Evolutionary conservation across 1,140 invertebrate species (phyloP).

Genomic region (Stegodyphus dumicola): DNA sequence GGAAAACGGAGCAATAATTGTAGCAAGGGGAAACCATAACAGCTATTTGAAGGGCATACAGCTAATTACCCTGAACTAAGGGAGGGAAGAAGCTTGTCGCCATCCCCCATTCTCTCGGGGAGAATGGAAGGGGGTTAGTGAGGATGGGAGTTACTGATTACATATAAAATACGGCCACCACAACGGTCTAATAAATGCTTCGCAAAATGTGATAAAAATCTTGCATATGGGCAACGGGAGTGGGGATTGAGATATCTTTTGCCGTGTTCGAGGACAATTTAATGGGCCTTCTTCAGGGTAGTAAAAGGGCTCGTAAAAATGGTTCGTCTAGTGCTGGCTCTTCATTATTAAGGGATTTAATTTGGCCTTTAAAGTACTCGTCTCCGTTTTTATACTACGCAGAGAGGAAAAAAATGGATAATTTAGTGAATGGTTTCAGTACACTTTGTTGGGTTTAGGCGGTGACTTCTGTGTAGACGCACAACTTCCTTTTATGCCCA

Average conservation of each 20-base stretch:
- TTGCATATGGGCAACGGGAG: not conserved
- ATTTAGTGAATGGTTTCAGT: too few relatives aligned
- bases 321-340: not conserved
- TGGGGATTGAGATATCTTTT: slow-evolving; percentile 27
- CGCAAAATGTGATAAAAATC: slow-evolving; percentile 34
- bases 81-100: not conserved
- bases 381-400: not conserved
- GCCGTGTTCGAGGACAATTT: not conserved
- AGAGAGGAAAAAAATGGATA: too few relatives aligned
- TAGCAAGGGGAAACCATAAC: not conserved
- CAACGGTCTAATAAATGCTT: slow-evolving; percentile 36
- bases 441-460: too few relatives aligned
- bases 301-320: slow-evolving; percentile 18
- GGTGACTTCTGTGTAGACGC: too few relatives aligned
- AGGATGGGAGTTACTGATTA: slow-evolving; percentile 18
- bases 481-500: too few relatives aligned
- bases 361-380: not conserved
- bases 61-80: slow-evolving; percentile 9
- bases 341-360: slow-evolving; percentile 7
- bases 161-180: slow-evolving; percentile 19
- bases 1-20: slow-evolving; percentile 28
- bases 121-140: not conserved
- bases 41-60: not conserved
- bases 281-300: slow-evolving; percentile 22
- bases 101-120: not conserved